phyloP scores from a whole-genome alignment of 2,888 invertebrate genomes.

The Itoplectis maculator region DNA sequence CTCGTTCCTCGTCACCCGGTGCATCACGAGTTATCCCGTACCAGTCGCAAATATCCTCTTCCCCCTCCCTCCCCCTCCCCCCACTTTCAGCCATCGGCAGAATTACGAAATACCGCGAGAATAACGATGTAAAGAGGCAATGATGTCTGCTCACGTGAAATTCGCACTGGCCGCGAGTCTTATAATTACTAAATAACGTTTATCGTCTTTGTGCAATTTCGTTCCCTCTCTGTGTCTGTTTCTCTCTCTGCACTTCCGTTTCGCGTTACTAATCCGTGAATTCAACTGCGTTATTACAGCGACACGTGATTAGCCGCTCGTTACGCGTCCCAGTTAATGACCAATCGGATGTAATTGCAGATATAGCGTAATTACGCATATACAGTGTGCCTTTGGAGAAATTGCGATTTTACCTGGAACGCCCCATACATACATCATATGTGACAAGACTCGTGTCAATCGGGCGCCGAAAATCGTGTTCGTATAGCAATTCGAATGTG shows the following conservation, averaged over 20 bases:
- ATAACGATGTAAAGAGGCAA: slow-evolving; percentile 46
- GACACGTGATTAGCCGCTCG: slow-evolving; percentile 19
- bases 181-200: slow-evolving; percentile 55
- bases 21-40: slow-evolving; percentile 6
- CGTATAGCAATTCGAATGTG: slow-evolving; percentile 2
- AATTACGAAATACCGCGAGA: slow-evolving; percentile 48
- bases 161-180: slow-evolving; percentile 20
- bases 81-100: not conserved
- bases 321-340: slow-evolving; percentile 7
- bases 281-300: not conserved
- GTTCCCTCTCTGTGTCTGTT: slow-evolving; percentile 2
- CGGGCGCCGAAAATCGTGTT: slow-evolving; percentile 13
- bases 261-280: slow-evolving; percentile 40
- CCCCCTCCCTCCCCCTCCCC: not conserved
- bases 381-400: too few relatives aligned
- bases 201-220: slow-evolving; percentile 14
- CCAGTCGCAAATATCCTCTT: slow-evolving; percentile 30
- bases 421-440: too few relatives aligned
- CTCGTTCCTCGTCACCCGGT: slow-evolving; percentile 15
- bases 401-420: too few relatives aligned
- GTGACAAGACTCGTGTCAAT: not conserved
- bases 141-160: slow-evolving; percentile 36
- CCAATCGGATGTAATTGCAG: not conserved
- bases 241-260: slow-evolving; percentile 32
- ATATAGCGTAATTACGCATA: not conserved